phyloP scores from a whole-genome alignment of 2,113 vertebrate species.

The Halcyon malimbica region DNA sequence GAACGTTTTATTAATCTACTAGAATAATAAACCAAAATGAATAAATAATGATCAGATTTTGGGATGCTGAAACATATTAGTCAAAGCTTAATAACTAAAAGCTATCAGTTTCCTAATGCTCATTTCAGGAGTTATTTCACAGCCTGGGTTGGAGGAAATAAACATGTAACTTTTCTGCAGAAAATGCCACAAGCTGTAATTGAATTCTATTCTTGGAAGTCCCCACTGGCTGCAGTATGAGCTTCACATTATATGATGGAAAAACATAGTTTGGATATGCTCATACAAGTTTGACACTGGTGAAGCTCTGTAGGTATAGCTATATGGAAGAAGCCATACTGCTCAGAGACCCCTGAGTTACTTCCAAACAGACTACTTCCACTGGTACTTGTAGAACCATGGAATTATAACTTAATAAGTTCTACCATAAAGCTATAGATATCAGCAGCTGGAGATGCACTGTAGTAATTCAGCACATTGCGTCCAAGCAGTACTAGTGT shows the following conservation, averaged over 20 bases:
- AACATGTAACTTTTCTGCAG: neutral
- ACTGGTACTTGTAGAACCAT: neutral
- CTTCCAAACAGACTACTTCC: neutral
- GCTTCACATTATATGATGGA: neutral
- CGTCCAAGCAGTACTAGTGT: neutral
- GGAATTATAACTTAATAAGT: neutral
- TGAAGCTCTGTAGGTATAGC: neutral
- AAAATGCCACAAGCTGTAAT: neutral
- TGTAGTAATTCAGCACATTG: neutral
- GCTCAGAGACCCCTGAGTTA: neutral
- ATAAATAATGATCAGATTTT: neutral
- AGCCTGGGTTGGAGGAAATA: neutral
- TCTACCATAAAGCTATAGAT: neutral
- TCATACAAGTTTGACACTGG: neutral
- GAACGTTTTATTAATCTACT: conserved; percentile 22
- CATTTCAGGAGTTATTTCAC: neutral
- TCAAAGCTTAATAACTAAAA: neutral
- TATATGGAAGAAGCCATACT: neutral
- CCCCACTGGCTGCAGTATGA: neutral
- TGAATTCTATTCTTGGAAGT: neutral
- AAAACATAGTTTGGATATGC: neutral
- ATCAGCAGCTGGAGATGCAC: neutral
- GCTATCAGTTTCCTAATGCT: neutral
- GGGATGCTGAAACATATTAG: neutral
- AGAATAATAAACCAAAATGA: neutral